Evolutionary conservation across 2,113 vertebrate species (phyloP), one percentile per base, ranked within the genome.

Genomic region (Podarcis muralis): DNA sequence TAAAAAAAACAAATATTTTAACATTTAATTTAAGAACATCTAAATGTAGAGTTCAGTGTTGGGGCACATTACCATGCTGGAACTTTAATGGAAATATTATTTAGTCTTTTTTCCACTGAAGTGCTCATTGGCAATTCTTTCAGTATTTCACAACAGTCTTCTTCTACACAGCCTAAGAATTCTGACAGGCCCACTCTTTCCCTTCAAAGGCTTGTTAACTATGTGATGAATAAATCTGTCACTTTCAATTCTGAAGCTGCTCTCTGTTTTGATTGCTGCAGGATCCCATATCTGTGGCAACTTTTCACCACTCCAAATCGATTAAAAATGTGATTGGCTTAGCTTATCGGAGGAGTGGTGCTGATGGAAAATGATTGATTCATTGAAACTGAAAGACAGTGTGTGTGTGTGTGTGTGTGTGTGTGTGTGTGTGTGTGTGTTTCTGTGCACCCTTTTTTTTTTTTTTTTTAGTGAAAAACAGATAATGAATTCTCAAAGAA

Each of bases 141-240:
- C 89, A 95, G 91, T 95, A 94, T 92, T 95, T 95, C 95, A 93
- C 86, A 93, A 87, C 93, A 91, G 84, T 92, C 95, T 96, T 96
- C 94, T 96, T 95, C 96, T 95, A 96, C 93, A 94, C 94, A 97
- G 95, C 94, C 95, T 95, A 96, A 96, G 95, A 95, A 96, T 93
- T 96, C 93, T 65, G 37, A 95, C 95, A 96, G 96, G 94, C 95
- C 92, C 93, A 84, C 93, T 93, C 85, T 91, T 93, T 93, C 91
- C 94, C 95, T 96, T 97, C 96, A 97, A 97, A 97, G 96, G 93
- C 95, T 96, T 96, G 95, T 96, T 97, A 97, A 97, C 96, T 96
- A 93, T 91, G 95, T 97, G 97, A 96, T 97, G 97, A 97, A 97
- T 96, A 97, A 97, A 97, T 96, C 97, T 97, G 96, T 97, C 97